These are phyloP conservation scores for Cheilosia vulpina DNA, from an alignment of 2,888 invertebrate genomes.

Conservation along the genomic window DNA sequence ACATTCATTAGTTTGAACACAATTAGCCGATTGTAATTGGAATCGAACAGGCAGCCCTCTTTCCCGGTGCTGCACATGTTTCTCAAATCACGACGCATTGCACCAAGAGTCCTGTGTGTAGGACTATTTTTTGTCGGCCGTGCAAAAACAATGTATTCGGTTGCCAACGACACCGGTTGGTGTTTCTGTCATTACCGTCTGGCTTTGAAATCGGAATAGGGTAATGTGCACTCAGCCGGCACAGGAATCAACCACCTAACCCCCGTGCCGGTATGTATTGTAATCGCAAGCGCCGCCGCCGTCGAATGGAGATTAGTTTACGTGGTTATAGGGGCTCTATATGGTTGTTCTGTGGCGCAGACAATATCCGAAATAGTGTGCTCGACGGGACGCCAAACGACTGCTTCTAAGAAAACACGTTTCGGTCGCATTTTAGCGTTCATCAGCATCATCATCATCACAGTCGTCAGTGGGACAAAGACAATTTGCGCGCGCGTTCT, in stretches of 20 bases:
- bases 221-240: slow-evolving; percentile 23
- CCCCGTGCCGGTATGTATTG: not conserved
- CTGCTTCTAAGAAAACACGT: slow-evolving; percentile 11
- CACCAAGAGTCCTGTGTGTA: slow-evolving; percentile 39
- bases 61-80: not conserved
- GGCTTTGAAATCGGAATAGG: slow-evolving; percentile 11
- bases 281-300: not conserved
- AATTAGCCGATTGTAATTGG: slow-evolving; percentile 69
- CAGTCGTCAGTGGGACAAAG: not conserved
- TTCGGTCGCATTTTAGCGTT: slow-evolving; percentile 2
- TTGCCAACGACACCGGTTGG: not conserved
- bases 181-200: slow-evolving; percentile 25
- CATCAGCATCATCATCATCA: not conserved
- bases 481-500: slow-evolving; percentile 26
- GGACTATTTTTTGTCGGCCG: not conserved
- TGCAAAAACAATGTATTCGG: slow-evolving; percentile 12
- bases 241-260: slow-evolving; percentile 9
- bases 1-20: not conserved
- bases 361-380: slow-evolving; percentile 8
- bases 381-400: not conserved
- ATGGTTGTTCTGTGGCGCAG: not conserved
- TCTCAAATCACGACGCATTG: slow-evolving; percentile 19
- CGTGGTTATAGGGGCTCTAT: not conserved
- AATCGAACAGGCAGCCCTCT: slow-evolving; percentile 21
- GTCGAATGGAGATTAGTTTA: not conserved